Percentiles rank a stretch among this genome's conserved stretches.
phyloP scores from a whole-genome alignment of 2,113 vertebrate species.

The Colius striatus region DNA sequence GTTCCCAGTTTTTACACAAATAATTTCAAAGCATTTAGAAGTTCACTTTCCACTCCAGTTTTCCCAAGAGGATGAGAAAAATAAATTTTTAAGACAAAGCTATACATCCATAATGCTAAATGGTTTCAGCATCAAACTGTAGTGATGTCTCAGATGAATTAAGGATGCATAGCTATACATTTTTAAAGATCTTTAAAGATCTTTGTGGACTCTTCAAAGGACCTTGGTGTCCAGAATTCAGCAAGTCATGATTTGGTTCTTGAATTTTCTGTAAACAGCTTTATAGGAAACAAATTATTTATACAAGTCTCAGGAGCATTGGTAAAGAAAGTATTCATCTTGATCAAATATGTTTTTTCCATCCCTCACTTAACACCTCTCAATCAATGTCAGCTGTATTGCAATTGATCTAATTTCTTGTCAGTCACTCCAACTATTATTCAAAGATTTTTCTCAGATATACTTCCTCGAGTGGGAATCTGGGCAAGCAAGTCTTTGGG shows the following conservation, averaged over 20 bases:
- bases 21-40: background rate
- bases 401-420: background rate
- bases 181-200: background rate
- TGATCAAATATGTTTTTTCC: constrained; percentile 15
- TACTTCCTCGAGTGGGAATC: background rate
- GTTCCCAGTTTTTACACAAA: background rate
- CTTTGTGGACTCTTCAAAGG: background rate
- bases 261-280: background rate
- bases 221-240: background rate
- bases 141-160: background rate
- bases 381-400: background rate
- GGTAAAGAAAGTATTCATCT: constrained; percentile 1
- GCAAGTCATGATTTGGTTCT: background rate
- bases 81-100: background rate
- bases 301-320: background rate
- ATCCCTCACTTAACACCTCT: background rate
- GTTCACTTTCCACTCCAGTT: background rate
- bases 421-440: background rate
- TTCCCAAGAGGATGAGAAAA: background rate
- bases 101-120: background rate
- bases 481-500: background rate
- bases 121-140: background rate
- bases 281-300: background rate
- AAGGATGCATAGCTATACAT: background rate
- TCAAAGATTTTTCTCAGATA: background rate